phyloP scores from a whole-genome alignment of 2,888 invertebrate species.

The Norana najaformis region DNA sequence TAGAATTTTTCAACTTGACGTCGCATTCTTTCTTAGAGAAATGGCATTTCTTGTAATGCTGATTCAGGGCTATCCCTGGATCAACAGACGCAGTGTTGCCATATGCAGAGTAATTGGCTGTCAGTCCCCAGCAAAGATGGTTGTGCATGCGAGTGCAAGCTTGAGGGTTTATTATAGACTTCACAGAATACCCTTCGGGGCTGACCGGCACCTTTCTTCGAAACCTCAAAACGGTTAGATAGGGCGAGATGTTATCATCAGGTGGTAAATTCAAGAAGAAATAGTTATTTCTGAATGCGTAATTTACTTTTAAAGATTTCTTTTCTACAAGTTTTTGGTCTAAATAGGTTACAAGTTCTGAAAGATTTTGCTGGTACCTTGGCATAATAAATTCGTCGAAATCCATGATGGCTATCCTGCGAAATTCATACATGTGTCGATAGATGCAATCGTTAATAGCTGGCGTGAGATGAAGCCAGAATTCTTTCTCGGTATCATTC shows the following conservation, averaged over 20 bases:
- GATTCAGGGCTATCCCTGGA: slow-evolving; percentile 33
- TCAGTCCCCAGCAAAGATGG: slow-evolving; percentile 35
- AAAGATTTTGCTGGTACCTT: slow-evolving; percentile 25
- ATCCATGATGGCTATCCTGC: slow-evolving; percentile 39
- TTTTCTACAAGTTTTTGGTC: neutral
- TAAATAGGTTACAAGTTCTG: slow-evolving; percentile 6
- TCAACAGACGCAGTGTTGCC: slow-evolving; percentile 28
- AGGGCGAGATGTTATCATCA: neutral
- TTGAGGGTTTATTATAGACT: slow-evolving; percentile 39
- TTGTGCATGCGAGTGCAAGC: slow-evolving; percentile 37
- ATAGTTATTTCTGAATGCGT: slow-evolving; percentile 37
- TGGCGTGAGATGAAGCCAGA: slow-evolving; percentile 27
- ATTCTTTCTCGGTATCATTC: neutral
- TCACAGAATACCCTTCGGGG: slow-evolving; percentile 9
- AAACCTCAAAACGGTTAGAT: neutral
- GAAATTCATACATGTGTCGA: slow-evolving; percentile 41
- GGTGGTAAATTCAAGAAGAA: slow-evolving; percentile 38
- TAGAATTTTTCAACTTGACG: neutral
- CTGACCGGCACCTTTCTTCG: neutral
- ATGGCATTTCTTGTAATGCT: slow-evolving; percentile 43
- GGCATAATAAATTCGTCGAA: slow-evolving; percentile 44
- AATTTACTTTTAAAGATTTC: neutral
- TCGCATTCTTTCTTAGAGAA: neutral
- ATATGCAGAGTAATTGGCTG: slow-evolving; percentile 8
- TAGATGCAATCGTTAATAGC: slow-evolving; percentile 43